Conservation (phyloP, 2,888 invertebrate genomes). For the Papilio gigon region DNA sequence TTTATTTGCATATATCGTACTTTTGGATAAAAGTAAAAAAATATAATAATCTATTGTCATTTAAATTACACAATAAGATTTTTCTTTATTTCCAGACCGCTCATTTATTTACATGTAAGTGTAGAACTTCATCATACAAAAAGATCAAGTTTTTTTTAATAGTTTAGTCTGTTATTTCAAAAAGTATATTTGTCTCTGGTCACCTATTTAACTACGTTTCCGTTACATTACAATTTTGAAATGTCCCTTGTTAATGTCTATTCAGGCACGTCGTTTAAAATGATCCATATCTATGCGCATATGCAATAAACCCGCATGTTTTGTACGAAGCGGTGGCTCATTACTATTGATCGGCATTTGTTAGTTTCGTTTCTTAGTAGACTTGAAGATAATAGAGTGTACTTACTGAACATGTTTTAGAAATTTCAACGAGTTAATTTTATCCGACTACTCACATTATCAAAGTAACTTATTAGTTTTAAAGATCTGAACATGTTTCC, state of each 20-base stretch:
- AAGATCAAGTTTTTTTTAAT: not conserved
- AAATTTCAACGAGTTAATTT: not conserved
- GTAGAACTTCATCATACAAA: not conserved
- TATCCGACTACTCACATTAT: slow-evolving; percentile 24
- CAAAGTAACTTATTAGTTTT: not conserved
- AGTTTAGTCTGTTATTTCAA: too few relatives aligned
- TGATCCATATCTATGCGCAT: slow-evolving; percentile 76
- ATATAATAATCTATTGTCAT: too few relatives aligned
- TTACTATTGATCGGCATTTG: slow-evolving; percentile 46
- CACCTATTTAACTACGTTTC: slow-evolving; percentile 69
- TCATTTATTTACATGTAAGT: not conserved
- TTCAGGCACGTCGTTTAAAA: slow-evolving; percentile 75
- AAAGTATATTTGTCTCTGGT: too few relatives aligned
- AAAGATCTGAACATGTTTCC: not conserved
- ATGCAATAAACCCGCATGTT: slow-evolving; percentile 75
- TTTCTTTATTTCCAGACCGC: not conserved
- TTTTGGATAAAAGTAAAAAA: too few relatives aligned
- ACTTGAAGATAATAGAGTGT: slow-evolving; percentile 1
- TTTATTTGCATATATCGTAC: not conserved
- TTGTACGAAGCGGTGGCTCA: slow-evolving; percentile 42
- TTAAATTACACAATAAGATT: too few relatives aligned
- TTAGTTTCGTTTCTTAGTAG: slow-evolving; percentile 26
- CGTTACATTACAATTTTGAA: slow-evolving; percentile 60
- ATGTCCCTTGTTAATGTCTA: slow-evolving; percentile 68
- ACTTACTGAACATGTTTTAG: not conserved